phyloP scores from a whole-genome alignment of 2,888 invertebrate genomes.

The Pedicia rivosa region DNA sequence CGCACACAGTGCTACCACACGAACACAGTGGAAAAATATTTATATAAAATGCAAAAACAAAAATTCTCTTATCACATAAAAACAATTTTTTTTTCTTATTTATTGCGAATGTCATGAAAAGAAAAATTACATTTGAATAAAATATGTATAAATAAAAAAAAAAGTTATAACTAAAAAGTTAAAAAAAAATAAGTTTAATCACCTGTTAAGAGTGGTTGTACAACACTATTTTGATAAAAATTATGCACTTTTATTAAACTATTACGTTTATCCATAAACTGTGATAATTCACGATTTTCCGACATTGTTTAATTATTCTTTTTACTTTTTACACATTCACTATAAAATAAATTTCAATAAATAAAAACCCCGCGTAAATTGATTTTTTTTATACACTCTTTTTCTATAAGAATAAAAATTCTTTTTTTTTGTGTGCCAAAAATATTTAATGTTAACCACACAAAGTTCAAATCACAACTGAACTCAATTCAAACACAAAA shows the following conservation, averaged over 20 bases:
- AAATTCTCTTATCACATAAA: not conserved
- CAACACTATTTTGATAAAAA: slow-evolving; percentile 38
- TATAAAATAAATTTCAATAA: no score
- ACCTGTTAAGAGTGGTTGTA: slow-evolving; percentile 85
- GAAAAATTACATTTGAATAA: slow-evolving; percentile 1
- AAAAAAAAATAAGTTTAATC: slow-evolving; percentile 15
- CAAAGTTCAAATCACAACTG: no score
- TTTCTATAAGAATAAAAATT: no score
- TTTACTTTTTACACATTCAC: slow-evolving; percentile 34
- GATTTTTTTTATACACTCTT: no score
- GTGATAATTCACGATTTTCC: slow-evolving; percentile 20
- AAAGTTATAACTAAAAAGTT: slow-evolving; percentile 4
- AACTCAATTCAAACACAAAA: no score
- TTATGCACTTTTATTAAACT: not conserved
- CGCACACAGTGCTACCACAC: no score
- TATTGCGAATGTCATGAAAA: not conserved
- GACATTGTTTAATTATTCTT: slow-evolving; percentile 19
- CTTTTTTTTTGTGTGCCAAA: no score
- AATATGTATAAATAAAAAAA: slow-evolving; percentile 2
- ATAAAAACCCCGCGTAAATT: no score
- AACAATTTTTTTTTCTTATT: not conserved
- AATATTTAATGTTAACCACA: no score
- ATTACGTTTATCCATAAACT: not conserved
- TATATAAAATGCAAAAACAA: not conserved
- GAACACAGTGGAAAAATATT: not conserved